Evolutionary conservation across 2,888 invertebrate species (phyloP), one percentile per base, ranked within the genome.

Genomic region (Thereva nobilitata): DNA sequence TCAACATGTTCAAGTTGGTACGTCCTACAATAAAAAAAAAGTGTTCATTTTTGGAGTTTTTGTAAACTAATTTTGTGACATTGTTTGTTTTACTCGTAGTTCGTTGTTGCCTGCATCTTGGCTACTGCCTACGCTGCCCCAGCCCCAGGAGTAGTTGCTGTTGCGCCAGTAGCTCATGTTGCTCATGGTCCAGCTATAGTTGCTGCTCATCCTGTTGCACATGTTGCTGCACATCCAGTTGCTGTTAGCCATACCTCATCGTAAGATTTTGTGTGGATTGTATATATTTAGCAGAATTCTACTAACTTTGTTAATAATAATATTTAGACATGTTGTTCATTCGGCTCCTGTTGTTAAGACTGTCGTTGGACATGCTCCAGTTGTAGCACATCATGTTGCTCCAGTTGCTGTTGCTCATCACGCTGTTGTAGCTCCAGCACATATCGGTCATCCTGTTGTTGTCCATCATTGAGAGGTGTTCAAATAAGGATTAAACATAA

Each of bases 1-100:
- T 69, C 74, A 79, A 74, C 72, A 79, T 79, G 79, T 80, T 76
- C 74, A 79, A 80, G 75, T 71, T 80, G 73, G 79, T 79, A 72
- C 76, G 78, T 76, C 72, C 8, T n/a, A 23, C 12, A 7, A 8
- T 38, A 37, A n/a, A 8, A 10, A n/a, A 42, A 56, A 57, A 42
- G 55, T n/a, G n/a, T 42, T 5, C 7, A 41, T 35, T 47, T n/a
- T 10, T 47, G 0, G 7, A 23, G 8, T 23, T 49, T 10, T 4
- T 5, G 4, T 8, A 49, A 9, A 8, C 10, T 1, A 5, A 49
- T 59, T 47, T 57, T n/a, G 37, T 23, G 8, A 35, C 23, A 41
- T 3, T n/a, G 8, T 6, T 37, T 44, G 23, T 40, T 54, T 47
- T 56, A 68, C 47, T 63, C 56, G 37, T 68, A 79, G 79, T 76